Evolutionary conservation across 2,113 vertebrate species (phyloP).

Genomic region (Laticauda colubrina): DNA sequence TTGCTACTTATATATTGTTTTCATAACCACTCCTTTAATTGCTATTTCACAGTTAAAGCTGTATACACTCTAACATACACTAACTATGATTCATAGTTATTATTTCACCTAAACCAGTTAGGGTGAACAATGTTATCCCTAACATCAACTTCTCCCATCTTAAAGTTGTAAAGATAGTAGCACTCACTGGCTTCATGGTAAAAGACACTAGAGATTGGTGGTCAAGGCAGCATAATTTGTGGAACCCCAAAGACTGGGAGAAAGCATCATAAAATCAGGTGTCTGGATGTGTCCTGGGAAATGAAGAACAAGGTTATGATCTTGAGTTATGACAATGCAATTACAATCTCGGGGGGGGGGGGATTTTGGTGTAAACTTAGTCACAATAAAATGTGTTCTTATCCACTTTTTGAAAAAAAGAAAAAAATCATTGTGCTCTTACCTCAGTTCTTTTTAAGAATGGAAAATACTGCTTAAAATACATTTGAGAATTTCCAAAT

Average conservation of each 20-base stretch:
- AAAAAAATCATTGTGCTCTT: rapidly evolving
- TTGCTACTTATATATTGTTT: too few relatives aligned
- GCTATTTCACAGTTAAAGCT: too few relatives aligned
- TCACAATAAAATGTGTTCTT: neutral
- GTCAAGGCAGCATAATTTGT: neutral
- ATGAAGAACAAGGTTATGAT: neutral
- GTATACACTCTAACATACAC: too few relatives aligned
- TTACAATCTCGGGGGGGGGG: neutral
- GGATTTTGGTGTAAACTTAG: neutral
- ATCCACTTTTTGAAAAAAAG: neutral
- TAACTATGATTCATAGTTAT: too few relatives aligned
- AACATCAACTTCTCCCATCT: neutral
- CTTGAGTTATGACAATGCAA: neutral
- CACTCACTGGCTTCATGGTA: neutral
- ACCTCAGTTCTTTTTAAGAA: neutral
- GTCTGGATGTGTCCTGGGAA: neutral
- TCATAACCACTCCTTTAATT: too few relatives aligned
- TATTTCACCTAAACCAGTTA: too few relatives aligned
- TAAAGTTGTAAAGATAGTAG: neutral
- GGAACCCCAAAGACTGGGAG: neutral
- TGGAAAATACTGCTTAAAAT: neutral
- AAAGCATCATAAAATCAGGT: neutral
- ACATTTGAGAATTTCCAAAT: constrained; percentile 15
- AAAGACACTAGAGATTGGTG: neutral
- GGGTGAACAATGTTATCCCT: too few relatives aligned